A percentile compares a stretch with the other conserved stretches of the same genome.
Conservation (phyloP, 2,888 invertebrate genomes). For the Matsumyia berberina region DNA sequence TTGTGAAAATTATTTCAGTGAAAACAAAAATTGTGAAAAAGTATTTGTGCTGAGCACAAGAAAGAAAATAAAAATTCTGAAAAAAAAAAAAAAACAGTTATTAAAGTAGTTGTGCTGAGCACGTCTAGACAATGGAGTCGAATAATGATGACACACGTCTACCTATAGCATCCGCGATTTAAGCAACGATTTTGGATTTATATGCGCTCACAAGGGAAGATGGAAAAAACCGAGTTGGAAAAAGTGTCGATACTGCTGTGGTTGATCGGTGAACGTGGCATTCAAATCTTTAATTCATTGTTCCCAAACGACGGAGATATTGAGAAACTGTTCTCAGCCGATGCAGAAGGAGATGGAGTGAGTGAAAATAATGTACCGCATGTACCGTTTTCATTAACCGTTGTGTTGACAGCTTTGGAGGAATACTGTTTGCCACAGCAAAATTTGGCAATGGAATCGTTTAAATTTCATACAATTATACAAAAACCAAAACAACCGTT, state of each 20-base stretch:
- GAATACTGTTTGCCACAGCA: not conserved
- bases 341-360: not conserved
- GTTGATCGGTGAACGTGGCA: constrained; percentile 21
- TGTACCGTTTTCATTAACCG: not conserved
- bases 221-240: not conserved
- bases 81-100: not conserved
- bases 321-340: not conserved
- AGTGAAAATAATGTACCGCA: not conserved
- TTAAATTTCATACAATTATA: constrained; percentile 63
- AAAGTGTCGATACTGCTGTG: constrained; percentile 28
- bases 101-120: not conserved
- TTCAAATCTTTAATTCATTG: constrained; percentile 38
- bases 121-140: not conserved
- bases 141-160: not conserved
- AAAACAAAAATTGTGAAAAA: not conserved
- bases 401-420: constrained; percentile 1
- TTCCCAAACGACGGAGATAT: constrained; percentile 39
- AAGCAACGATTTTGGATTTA: not conserved
- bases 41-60: not conserved
- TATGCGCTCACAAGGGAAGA: not conserved
- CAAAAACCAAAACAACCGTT: constrained; percentile 69
- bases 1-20: too few relatives aligned
- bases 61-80: too few relatives aligned
- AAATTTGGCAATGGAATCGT: constrained; percentile 69
- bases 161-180: not conserved